phyloP scores from a whole-genome alignment of 2,888 invertebrate species.

The Epinotia nisella region DNA sequence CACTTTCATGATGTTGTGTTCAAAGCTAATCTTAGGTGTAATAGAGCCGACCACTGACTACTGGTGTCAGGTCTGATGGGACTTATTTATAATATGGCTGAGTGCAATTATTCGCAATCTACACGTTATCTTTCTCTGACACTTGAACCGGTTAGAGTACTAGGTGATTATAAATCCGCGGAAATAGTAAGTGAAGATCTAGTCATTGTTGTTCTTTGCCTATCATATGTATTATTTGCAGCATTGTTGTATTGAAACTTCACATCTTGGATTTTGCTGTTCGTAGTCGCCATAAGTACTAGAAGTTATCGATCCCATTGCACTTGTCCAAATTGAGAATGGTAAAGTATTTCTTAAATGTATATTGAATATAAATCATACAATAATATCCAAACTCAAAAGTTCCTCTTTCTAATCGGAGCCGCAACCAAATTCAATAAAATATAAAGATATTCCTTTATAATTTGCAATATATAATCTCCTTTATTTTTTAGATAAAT shows the following conservation, averaged over 20 bases:
- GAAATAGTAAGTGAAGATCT: neutral
- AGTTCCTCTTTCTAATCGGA: too few species aligned
- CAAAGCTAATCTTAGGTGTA: neutral
- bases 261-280: too few species aligned
- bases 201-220: neutral
- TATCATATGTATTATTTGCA: neutral
- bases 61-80: neutral
- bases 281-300: too few species aligned
- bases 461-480: too few species aligned
- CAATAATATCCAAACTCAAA: too few species aligned
- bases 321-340: too few species aligned
- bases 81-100: constrained; percentile 33
- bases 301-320: too few species aligned
- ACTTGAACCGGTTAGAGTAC: constrained; percentile 25
- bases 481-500: too few species aligned
- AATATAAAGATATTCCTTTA: too few species aligned
- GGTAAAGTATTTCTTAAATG: too few species aligned
- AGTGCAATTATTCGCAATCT: constrained; percentile 16
- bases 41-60: constrained; percentile 13
- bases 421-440: too few species aligned
- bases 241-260: neutral
- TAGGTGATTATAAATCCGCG: constrained; percentile 4
- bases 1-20: constrained; percentile 57
- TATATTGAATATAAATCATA: too few species aligned
- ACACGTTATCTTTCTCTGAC: constrained; percentile 26